phyloP scores from a whole-genome alignment of 1,140 invertebrate genomes.

The Pararge aegeria region DNA sequence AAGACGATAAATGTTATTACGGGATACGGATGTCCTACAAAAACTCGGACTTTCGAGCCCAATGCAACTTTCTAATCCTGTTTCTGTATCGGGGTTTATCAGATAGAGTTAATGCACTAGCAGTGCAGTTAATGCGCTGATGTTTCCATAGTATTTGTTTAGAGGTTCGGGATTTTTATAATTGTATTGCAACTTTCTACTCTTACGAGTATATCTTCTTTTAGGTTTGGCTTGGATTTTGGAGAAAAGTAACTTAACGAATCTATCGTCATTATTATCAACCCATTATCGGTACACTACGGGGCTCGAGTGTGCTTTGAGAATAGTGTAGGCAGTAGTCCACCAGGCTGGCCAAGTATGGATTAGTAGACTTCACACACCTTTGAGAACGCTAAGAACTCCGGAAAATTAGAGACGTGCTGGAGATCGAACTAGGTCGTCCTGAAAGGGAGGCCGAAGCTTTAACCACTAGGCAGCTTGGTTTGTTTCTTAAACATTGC shows the following conservation, averaged over 20 bases:
- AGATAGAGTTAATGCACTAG: not conserved
- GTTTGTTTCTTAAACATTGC: too few relatives aligned
- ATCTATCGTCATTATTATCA: not conserved
- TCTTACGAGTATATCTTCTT: not conserved
- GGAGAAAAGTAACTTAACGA: not conserved
- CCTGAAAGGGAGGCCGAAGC: too few relatives aligned
- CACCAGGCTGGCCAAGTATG: too few relatives aligned
- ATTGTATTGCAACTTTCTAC: not conserved
- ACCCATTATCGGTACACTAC: too few relatives aligned
- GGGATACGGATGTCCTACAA: slow-evolving; percentile 45
- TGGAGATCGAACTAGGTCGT: too few relatives aligned
- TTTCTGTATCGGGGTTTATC: slow-evolving; percentile 20
- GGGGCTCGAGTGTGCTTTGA: too few relatives aligned
- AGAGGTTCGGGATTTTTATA: not conserved
- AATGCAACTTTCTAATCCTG: slow-evolving; percentile 34
- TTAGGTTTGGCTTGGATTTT: not conserved
- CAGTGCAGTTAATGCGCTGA: too few relatives aligned
- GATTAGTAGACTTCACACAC: too few relatives aligned
- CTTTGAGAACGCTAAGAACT: too few relatives aligned
- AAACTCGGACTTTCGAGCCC: slow-evolving; percentile 26
- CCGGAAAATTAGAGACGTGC: too few relatives aligned
- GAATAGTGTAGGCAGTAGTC: too few relatives aligned
- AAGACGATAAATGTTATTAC: slow-evolving; percentile 68
- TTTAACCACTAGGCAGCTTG: too few relatives aligned
- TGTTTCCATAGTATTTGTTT: not conserved